Conservation (phyloP, 2,113 vertebrate species). For the Elephas maximus region DNA sequence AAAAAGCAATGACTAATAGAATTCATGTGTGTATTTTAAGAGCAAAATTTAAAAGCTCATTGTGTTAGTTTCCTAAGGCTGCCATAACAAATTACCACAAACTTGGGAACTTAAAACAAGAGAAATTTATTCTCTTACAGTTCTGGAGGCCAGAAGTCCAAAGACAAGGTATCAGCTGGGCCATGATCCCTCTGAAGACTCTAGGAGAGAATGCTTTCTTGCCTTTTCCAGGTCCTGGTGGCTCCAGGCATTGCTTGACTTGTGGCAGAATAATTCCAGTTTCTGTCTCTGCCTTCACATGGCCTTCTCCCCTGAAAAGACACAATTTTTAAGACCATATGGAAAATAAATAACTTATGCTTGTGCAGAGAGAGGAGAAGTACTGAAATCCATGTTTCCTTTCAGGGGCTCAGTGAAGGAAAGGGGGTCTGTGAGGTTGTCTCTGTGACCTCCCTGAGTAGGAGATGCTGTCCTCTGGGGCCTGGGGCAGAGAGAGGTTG, state of each 20-base stretch:
- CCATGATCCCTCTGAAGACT: neutral
- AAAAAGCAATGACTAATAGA: neutral
- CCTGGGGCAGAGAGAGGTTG: neutral
- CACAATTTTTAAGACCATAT: neutral
- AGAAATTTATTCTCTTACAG: neutral
- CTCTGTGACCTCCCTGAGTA: neutral
- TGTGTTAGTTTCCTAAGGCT: neutral
- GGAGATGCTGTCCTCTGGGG: neutral
- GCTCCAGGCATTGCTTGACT: neutral
- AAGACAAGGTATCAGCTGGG: neutral
- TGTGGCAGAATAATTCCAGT: neutral
- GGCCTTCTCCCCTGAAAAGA: constrained; percentile 3
- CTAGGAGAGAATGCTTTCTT: neutral
- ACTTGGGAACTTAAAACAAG: neutral
- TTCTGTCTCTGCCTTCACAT: neutral
- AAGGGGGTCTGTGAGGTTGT: neutral
- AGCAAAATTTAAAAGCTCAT: neutral
- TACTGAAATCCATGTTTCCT: neutral
- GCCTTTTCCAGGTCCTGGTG: neutral
- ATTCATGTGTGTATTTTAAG: neutral
- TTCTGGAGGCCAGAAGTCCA: neutral
- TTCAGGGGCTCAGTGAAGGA: constrained; percentile 32
- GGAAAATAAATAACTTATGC: constrained; percentile 54
- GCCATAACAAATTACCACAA: neutral
- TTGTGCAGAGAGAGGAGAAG: neutral